Base-by-base conservation (phyloP, 2,888 invertebrate genomes). In the Tetanocera ferruginea region DNA sequence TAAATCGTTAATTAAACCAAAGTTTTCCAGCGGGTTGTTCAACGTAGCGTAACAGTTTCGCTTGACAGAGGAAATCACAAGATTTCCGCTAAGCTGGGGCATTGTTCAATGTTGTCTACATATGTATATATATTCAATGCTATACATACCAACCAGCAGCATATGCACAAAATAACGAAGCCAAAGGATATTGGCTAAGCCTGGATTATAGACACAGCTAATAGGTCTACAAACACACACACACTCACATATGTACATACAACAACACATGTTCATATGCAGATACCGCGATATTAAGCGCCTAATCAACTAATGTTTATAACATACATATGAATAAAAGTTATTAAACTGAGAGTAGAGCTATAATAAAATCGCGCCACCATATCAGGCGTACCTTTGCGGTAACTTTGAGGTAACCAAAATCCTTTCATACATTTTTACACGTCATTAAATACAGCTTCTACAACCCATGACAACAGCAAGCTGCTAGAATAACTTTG, bases 381-480 rank as follows among this genome's bases (percentile, higher is more conserved):
- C 23, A 28, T 60, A 28, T 60, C 60, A 60, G 9, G 28, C 28
- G 60, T 60, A 19, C 9, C 60, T 60, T 14, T 19, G 11, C 25
- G 28, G 60, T 62, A 49, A 62, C 51, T 28, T 51, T 74, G 9
- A 60, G 51, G 69, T 69, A 69, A 80, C 79, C 80, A 77, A 79
- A 78, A 69, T 73, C 76, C 69, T 78, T 76, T n/a, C 76, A 76
- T 52, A 77, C 72, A 72, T 76, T 76, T 80, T 79, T 78, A 80
- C 80, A 78, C 81, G 79, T 80, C 81, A 81, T 80, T 81, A 77
- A 81, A 81, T 80, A 67, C 66, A 31, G 76, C 74, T 70, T 77
- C 71, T 77, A 72, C 78, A 80, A 78, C 78, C 78, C 76, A 77
- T 76, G 78, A 76, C 70, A 78, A 66, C 79, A 23, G 9, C 11